Conservation (phyloP, 2,113 vertebrate genomes). For the Lophotis ruficrista region DNA sequence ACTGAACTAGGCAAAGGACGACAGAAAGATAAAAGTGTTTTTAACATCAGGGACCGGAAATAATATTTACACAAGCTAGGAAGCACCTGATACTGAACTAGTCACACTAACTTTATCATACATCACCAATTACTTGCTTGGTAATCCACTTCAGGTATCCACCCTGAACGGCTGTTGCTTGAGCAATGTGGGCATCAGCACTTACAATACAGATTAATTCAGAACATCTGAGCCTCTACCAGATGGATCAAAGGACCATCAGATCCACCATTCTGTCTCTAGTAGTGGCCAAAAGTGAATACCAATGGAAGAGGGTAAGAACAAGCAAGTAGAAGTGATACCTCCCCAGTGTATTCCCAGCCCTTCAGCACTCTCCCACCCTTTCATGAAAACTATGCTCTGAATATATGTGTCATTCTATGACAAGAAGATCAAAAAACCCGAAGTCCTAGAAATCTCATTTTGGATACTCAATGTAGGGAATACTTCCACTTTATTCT, state of each 20-base stretch:
- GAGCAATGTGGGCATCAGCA: neutral
- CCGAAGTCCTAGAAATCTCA: fast-evolving
- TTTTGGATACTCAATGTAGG: neutral
- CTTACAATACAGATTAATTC: neutral
- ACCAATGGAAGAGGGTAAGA: neutral
- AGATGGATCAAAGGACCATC: neutral
- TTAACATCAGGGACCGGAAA: neutral
- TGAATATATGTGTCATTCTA: neutral
- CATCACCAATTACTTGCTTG: fast-evolving
- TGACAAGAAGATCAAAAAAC: neutral
- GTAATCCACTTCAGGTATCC: neutral
- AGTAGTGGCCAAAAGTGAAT: neutral
- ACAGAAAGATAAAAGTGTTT: neutral
- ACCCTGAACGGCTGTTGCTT: neutral
- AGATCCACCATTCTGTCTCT: neutral
- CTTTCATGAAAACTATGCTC: neutral
- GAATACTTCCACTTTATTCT: neutral
- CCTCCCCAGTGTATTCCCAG: neutral
- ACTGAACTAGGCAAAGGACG: neutral
- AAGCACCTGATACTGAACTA: neutral
- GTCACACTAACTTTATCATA: neutral
- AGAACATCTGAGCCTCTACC: neutral
- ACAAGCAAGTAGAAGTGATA: neutral
- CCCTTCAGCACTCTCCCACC: neutral
- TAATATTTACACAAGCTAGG: neutral